These are phyloP conservation scores for Drosophila affinis DNA, from an alignment of 2,888 invertebrate species.

Conservation along the genomic window DNA sequence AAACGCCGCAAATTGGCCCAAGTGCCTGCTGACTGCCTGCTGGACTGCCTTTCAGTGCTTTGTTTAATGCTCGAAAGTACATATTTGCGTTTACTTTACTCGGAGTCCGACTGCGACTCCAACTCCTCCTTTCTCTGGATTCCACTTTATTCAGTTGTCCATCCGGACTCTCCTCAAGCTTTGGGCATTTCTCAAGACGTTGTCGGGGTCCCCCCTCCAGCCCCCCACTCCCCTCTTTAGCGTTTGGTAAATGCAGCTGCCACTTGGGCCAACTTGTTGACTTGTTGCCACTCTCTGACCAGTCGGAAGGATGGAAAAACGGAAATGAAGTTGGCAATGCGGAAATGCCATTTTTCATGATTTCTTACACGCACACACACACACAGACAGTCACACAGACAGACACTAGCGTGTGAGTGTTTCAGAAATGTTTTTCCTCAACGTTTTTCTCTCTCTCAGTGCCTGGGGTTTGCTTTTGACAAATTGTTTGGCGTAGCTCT, in stretches of 20 bases:
- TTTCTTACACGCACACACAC: conserved; percentile 26
- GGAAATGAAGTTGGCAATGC: conserved; percentile 71
- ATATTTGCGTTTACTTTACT: conserved; percentile 60
- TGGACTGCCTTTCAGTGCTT: conserved; percentile 28
- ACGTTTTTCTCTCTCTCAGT: conserved; percentile 4
- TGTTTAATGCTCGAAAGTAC: conserved; percentile 55
- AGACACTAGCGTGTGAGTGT: conserved; percentile 3
- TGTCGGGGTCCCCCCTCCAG: conserved; percentile 39
- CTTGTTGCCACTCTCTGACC: conserved; percentile 55
- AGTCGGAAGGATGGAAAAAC: conserved; percentile 41
- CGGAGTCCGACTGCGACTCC: background rate
- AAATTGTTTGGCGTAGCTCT: conserved; percentile 44
- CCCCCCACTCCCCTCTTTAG: conserved; percentile 20
- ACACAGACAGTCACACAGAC: background rate
- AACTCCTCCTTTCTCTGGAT: background rate
- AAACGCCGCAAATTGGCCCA: conserved; percentile 51
- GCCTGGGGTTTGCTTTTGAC: conserved; percentile 39
- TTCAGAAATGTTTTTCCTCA: conserved; percentile 5
- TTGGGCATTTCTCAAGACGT: conserved; percentile 51
- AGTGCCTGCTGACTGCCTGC: conserved; percentile 35
- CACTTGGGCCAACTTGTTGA: conserved; percentile 72
- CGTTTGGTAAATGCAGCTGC: conserved; percentile 59
- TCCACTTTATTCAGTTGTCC: conserved; percentile 3
- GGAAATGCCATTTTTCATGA: conserved; percentile 71
- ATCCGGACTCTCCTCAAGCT: conserved; percentile 14